Base-by-base conservation (phyloP, 2,888 invertebrate species). In the Teleogryllus oceanicus region DNA sequence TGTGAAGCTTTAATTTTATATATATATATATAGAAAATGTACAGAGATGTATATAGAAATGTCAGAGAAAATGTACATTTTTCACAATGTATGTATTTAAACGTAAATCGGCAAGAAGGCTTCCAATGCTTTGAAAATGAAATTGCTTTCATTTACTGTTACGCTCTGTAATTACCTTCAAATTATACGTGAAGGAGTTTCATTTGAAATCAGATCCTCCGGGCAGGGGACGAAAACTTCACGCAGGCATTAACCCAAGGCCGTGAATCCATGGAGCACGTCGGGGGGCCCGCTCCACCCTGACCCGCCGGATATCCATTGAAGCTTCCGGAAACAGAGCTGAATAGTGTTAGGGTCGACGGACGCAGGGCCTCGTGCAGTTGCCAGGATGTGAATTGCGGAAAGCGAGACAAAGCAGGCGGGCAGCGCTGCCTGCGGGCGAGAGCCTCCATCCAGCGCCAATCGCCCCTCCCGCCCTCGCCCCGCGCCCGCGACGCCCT, bases 271-370 rank as follows among this genome's bases (percentile, higher is more conserved):
- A 79, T 62, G 50, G 62, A 62, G 62, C 62, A 62, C 62, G n/a
- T 62, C 62, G 62, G n/a, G 51, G 76, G 79, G 24, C 51, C 79
- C 24, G 77, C 79, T 49, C 79, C 76, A 76, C 79, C 79, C 79
- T 16, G 62, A 75, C 76, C 79, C 13, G 76, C 79, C 79, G 79
- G 79, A 79, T 79, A 49, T 76, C 77, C 62, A 79, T 79, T 79
- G 76, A 79, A 49, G 18, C 62, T 77, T 79, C 79, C 79, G 79
- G 79, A 79, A 79, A 76, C 76, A 4, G 49, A 51, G 37, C 49
- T 77, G 76, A 49, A 79, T 79, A 75, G 79, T 76, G 49, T 18
- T 79, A 79, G 62, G 79, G 79, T 79, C 79, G 79, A 76, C 79
- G 79, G 50, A 79, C 79, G 62, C 62, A 62, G 62, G n/a, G 16